Evolutionary conservation across 2,888 invertebrate genomes (phyloP).

Genomic region (Eupeodes latifasciatus): DNA sequence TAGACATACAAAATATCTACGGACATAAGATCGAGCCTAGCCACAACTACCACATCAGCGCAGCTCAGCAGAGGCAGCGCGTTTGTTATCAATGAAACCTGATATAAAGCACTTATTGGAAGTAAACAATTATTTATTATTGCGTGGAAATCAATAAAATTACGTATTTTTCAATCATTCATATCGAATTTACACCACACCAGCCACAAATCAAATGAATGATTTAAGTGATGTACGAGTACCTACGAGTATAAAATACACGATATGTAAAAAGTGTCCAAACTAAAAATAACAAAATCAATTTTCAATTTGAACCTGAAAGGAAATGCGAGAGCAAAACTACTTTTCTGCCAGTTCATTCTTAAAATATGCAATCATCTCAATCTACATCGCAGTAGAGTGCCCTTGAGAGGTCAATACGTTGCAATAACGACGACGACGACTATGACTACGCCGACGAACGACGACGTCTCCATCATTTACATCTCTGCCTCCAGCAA

Average conservation of each 20-base stretch:
- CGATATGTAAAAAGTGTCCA: neutral
- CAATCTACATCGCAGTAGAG: conserved; percentile 65
- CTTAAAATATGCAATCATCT: conserved; percentile 55
- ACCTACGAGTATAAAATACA: neutral
- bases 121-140: conserved; percentile 44
- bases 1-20: neutral
- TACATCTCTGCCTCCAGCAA: conserved; percentile 27
- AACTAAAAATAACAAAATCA: neutral
- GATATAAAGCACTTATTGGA: conserved; percentile 53
- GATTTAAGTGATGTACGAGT: conserved; percentile 1
- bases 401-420: conserved; percentile 66
- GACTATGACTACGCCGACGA: no score
- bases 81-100: conserved; percentile 51
- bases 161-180: neutral
- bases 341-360: conserved; percentile 21
- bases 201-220: conserved; percentile 43
- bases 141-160: conserved; percentile 61
- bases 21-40: neutral
- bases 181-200: conserved; percentile 48
- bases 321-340: neutral
- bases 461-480: no score
- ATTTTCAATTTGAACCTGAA: conserved; percentile 34
- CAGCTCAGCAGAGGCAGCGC: neutral
- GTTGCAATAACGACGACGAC: conserved; percentile 17
- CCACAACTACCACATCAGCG: neutral